Conservation (phyloP, 2,888 invertebrate species). For the Nephrotoma appendiculata region DNA sequence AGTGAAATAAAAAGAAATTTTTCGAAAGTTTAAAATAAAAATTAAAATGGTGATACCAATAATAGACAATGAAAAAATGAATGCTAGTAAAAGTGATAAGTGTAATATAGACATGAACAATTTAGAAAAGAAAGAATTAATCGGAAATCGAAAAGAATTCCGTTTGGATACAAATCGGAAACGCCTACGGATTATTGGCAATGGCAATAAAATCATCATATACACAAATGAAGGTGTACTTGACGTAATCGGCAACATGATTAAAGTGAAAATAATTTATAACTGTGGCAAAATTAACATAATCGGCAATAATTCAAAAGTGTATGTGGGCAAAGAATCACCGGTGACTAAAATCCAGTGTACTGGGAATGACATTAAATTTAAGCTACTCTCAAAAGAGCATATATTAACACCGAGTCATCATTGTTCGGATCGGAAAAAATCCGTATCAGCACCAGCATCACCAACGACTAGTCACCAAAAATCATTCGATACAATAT, state of each 20-base stretch:
- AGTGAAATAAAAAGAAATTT: neutral
- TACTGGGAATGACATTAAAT: constrained; percentile 24
- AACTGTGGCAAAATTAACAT: constrained; percentile 25
- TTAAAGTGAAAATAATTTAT: constrained; percentile 24
- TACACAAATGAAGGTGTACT: constrained; percentile 22
- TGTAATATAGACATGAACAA: neutral
- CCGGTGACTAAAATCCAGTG: constrained; percentile 24
- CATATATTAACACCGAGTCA: neutral
- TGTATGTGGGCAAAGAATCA: constrained; percentile 26
- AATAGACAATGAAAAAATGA: constrained; percentile 6
- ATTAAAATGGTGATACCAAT: constrained; percentile 12
- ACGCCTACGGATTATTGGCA: constrained; percentile 27
- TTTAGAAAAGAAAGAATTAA: constrained; percentile 17
- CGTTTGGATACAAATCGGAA: constrained; percentile 24
- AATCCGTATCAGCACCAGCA: neutral
- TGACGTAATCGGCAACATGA: constrained; percentile 26
- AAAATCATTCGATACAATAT: neutral
- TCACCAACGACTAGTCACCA: neutral
- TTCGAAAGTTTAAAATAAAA: neutral
- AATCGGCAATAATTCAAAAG: constrained; percentile 28
- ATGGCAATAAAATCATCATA: constrained; percentile 28
- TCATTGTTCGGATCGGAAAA: neutral
- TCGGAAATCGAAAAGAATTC: constrained; percentile 29
- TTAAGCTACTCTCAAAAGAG: neutral
- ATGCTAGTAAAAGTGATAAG: neutral